phyloP scores from a whole-genome alignment of 2,113 vertebrate species.

The Cottus gobio region DNA sequence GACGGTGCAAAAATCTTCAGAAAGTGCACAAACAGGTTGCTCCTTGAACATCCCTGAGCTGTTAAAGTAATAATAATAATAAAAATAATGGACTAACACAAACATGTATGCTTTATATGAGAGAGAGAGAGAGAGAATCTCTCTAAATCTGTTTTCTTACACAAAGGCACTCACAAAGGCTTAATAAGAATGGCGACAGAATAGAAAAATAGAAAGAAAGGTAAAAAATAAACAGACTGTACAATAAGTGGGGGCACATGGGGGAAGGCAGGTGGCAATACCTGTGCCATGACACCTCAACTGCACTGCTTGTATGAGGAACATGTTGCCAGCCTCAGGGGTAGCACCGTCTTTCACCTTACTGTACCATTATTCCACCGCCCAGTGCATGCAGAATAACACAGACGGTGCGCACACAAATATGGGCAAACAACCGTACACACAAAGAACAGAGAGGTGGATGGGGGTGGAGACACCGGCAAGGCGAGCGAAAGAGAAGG shows the following conservation, averaged over 20 bases:
- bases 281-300: slow-evolving; percentile 43
- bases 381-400: slow-evolving; percentile 28
- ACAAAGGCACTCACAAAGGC: slow-evolving; percentile 29
- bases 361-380: slow-evolving; percentile 69
- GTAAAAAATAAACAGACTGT: slow-evolving; percentile 23
- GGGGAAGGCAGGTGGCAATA: slow-evolving; percentile 46
- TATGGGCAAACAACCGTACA: slow-evolving; percentile 40
- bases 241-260: slow-evolving; percentile 27
- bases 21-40: too few species aligned
- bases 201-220: slow-evolving; percentile 29
- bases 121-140: too few species aligned
- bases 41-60: too few species aligned
- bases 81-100: too few species aligned
- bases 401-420: slow-evolving; percentile 36
- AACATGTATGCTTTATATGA: too few species aligned
- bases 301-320: slow-evolving; percentile 50
- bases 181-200: background rate
- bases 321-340: slow-evolving; percentile 67
- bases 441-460: slow-evolving; percentile 65
- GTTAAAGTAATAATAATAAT: too few species aligned
- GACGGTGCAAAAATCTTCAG: too few species aligned
- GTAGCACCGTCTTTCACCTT: slow-evolving; percentile 59
- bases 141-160: slow-evolving; percentile 12
- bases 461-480: slow-evolving; percentile 44
- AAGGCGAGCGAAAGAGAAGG: slow-evolving; percentile 34